Percentiles rank a stretch among this genome's conserved stretches.
phyloP scores from a whole-genome alignment of 2,113 vertebrate species.

The Laterallus jamaicensis region DNA sequence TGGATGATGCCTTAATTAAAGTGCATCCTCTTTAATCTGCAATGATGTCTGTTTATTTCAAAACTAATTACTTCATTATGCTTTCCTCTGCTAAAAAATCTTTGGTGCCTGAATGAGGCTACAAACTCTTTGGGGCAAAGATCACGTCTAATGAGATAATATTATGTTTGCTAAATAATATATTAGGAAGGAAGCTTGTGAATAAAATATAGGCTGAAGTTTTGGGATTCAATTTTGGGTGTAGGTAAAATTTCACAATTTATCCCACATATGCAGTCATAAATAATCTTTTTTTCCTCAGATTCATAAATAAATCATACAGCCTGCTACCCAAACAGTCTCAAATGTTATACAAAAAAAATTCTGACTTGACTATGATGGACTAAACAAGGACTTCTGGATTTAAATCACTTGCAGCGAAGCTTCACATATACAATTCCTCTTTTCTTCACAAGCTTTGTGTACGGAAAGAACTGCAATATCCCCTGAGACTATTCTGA shows the following conservation, averaged over 20 bases:
- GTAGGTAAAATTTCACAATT: background rate
- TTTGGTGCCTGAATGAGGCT: background rate
- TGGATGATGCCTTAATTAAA: slow-evolving; percentile 49
- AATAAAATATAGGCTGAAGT: slow-evolving; percentile 18
- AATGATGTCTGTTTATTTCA: slow-evolving; percentile 16
- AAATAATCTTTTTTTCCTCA: background rate
- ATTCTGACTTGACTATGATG: slow-evolving; percentile 14
- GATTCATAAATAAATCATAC: slow-evolving; percentile 35
- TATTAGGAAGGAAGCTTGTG: background rate
- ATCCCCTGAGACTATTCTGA: background rate
- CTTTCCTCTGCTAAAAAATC: slow-evolving; percentile 3
- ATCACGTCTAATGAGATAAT: background rate
- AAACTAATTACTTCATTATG: slow-evolving; percentile 26
- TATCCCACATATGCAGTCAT: background rate
- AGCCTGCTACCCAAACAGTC: background rate
- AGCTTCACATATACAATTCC: background rate
- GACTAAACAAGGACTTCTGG: background rate
- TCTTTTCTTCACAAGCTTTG: background rate
- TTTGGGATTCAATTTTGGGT: background rate
- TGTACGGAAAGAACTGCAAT: background rate
- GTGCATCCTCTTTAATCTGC: slow-evolving; percentile 9
- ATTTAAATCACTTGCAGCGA: background rate
- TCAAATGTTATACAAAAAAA: background rate
- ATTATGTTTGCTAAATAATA: slow-evolving; percentile 35
- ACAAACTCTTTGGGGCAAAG: slow-evolving; percentile 20